Conservation (phyloP, 2,888 invertebrate species). For the Petrophora chlorosata region DNA sequence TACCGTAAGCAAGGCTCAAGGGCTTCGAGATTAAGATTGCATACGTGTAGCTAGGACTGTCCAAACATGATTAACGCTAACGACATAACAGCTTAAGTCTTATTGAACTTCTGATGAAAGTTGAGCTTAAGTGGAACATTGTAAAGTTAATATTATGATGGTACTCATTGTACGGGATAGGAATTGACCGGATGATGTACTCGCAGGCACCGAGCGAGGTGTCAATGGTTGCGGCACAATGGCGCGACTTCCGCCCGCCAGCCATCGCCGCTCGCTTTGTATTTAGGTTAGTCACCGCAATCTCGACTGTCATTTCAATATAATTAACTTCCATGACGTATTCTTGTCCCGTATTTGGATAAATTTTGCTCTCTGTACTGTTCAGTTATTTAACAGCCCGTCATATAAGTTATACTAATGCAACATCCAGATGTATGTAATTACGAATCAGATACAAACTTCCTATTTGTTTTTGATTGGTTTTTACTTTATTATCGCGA, state of each 20-base stretch:
- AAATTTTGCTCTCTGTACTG: conserved; percentile 42
- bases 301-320: conserved; percentile 75
- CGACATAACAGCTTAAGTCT: neutral
- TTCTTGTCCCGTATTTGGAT: conserved; percentile 60
- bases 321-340: conserved; percentile 72
- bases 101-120: conserved; percentile 4
- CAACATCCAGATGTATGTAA: neutral
- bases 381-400: conserved; percentile 28
- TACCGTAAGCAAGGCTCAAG: conserved; percentile 26
- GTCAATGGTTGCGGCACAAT: conserved; percentile 82
- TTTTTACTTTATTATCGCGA: too few relatives aligned
- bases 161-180: conserved; percentile 52
- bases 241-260: conserved; percentile 72
- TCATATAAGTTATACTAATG: neutral
- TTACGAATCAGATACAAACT: neutral
- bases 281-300: conserved; percentile 82
- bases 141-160: conserved; percentile 19
- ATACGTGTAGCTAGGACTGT: conserved; percentile 9
- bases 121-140: conserved; percentile 6
- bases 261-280: conserved; percentile 72
- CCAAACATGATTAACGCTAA: conserved; percentile 9
- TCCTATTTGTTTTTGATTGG: neutral
- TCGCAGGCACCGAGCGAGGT: conserved; percentile 61
- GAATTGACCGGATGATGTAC: conserved; percentile 73
- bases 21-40: conserved; percentile 22